phyloP scores from a whole-genome alignment of 1,140 invertebrate species.

The Amyelois transitella region DNA sequence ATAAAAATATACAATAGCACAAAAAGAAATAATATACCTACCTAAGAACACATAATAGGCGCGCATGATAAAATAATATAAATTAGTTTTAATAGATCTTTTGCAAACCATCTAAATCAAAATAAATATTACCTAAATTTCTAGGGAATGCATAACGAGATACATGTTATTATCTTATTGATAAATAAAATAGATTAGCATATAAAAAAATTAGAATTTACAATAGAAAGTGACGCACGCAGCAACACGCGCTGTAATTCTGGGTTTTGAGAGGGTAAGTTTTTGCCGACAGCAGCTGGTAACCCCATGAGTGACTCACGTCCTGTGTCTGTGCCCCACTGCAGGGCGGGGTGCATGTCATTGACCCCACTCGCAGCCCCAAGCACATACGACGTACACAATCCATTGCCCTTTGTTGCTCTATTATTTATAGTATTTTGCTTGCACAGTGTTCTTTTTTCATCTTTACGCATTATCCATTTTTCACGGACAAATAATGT shows the following conservation, averaged over 20 bases:
- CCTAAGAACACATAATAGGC: neutral
- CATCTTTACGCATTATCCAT: slow-evolving; percentile 40
- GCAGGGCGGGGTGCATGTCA: slow-evolving; percentile 62
- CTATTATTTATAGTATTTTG: slow-evolving; percentile 55
- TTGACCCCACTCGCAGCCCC: slow-evolving; percentile 65
- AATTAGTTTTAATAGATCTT: no score
- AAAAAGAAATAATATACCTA: neutral
- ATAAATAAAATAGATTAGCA: neutral
- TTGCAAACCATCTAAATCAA: no score
- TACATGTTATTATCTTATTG: slow-evolving; percentile 3
- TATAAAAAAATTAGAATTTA: slow-evolving; percentile 31
- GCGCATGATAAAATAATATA: neutral
- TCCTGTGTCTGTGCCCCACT: slow-evolving; percentile 61
- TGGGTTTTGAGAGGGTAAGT: slow-evolving; percentile 46
- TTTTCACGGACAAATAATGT: slow-evolving; percentile 26
- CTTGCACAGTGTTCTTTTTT: slow-evolving; percentile 6
- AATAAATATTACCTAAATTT: no score
- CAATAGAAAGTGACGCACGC: slow-evolving; percentile 40
- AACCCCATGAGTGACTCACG: slow-evolving; percentile 64
- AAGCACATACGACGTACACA: slow-evolving; percentile 46
- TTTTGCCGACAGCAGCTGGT: slow-evolving; percentile 67
- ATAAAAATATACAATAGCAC: neutral
- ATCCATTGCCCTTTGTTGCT: slow-evolving; percentile 57
- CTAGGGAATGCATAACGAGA: neutral
- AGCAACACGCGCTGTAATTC: slow-evolving; percentile 30